phyloP scores from a whole-genome alignment of 2,113 vertebrate species.

The Nannobrachium achirus region DNA sequence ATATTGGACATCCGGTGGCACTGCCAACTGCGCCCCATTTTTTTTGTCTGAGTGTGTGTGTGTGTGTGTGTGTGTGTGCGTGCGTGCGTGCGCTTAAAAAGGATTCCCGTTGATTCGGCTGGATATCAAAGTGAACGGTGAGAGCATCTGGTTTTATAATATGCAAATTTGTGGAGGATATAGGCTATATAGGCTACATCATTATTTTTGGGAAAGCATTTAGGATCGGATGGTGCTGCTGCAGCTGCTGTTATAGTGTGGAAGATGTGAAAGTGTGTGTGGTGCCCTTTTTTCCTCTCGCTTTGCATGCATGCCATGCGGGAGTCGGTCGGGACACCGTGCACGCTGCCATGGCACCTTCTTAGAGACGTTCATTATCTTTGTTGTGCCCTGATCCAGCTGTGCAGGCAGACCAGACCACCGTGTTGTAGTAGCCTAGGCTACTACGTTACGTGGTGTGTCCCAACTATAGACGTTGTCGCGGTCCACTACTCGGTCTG shows the following conservation, averaged over 20 bases:
- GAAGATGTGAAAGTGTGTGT: slow-evolving; percentile 11
- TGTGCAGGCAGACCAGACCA: slow-evolving; percentile 43
- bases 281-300: background rate
- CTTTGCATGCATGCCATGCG: slow-evolving; percentile 49
- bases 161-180: too few species aligned
- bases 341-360: slow-evolving; percentile 56
- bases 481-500: background rate
- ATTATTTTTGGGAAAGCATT: too few species aligned
- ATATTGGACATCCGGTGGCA: slow-evolving; percentile 77
- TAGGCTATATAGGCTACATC: too few species aligned
- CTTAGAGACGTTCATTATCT: slow-evolving; percentile 3
- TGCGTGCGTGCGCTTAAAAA: slow-evolving; percentile 36
- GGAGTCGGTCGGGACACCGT: slow-evolving; percentile 29
- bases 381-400: slow-evolving; percentile 48
- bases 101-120: slow-evolving; percentile 56
- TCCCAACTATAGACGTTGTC: background rate
- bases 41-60: slow-evolving; percentile 68
- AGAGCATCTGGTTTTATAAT: too few species aligned
- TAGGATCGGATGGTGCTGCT: too few species aligned
- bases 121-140: slow-evolving; percentile 34
- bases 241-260: background rate
- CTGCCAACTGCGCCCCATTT: slow-evolving; percentile 76
- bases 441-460: background rate
- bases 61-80: slow-evolving; percentile 47
- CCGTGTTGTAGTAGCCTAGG: too few species aligned